Conservation (phyloP, 2,113 vertebrate genomes). For the Menura novaehollandiae region DNA sequence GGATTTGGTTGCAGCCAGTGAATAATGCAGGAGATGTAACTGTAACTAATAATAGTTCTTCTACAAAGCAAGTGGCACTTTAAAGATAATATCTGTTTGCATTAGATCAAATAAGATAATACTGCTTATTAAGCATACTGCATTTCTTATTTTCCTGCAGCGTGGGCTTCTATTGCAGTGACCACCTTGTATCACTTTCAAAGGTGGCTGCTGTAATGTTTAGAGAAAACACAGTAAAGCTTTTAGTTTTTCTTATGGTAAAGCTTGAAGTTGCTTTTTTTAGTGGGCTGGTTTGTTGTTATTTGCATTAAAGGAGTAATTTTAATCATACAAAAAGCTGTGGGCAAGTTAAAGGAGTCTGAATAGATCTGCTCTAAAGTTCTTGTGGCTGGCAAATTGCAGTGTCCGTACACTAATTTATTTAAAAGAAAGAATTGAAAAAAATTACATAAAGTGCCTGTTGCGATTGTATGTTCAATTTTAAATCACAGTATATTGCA, state of each 20-base stretch:
- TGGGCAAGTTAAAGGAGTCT: background rate
- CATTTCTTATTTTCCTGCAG: background rate
- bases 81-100: background rate
- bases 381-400: background rate
- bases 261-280: background rate
- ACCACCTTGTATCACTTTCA: background rate
- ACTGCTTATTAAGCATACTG: background rate
- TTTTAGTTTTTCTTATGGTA: background rate
- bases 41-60: background rate
- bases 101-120: background rate
- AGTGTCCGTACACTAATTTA: background rate
- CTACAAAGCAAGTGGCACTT: background rate
- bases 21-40: background rate
- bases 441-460: background rate
- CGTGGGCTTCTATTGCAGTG: background rate
- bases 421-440: background rate
- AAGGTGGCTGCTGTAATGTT: background rate
- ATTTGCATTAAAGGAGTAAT: background rate
- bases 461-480: background rate
- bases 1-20: background rate
- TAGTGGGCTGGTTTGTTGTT: background rate
- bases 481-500: background rate
- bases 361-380: background rate
- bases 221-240: background rate
- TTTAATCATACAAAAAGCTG: background rate